Base-by-base conservation (phyloP, 2,797 vertebrate species). In the Liparis tanakae region DNA sequence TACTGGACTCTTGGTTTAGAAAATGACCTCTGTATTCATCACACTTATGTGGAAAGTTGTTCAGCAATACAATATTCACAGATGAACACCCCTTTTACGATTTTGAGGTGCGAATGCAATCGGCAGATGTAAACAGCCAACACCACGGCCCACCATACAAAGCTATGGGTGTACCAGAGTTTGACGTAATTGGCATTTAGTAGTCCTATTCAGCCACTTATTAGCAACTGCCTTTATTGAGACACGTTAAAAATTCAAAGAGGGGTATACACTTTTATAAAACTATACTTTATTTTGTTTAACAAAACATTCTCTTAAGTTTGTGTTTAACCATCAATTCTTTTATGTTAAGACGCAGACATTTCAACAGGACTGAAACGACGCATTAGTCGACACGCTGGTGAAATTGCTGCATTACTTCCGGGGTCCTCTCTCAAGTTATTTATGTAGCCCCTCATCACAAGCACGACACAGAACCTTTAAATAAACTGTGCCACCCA, bases 361-460 rank as follows among this genome's bases (percentile, higher is more conserved):
- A 44, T 44, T 44, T 44, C 14, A 44, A 44, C 14, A 44, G 43
- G 43, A 10, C 37, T 39, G 7, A 39, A 39, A 39, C 10, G 37
- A 39, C 8, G 37, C 37, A 39, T 39, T 39, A 39, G 72, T 67
- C 72, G 71, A 39, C 69, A 72, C 50, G 59, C 56, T 39, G 36
- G 34, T 78, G 43, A 68, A 36, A 72, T 70, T 46, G 81, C 36
- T 69, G 18, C 25, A 41, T 66, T 62, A 46, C 50, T 22, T 72
- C 46, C 43, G 39, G 54, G 60, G 2, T 66, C 58, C 34, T 71
- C 57, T 55, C 30, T 41, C 30, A 61, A 30, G 61, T 51, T 63
- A 48, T 70, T 61, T 59, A 61, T 67, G 10, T 9, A 39, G 4
- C 39, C 60, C 54, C 54, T 56, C 46, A 58, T 61, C 44, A 59